phyloP scores from a whole-genome alignment of 2,797 vertebrate species.

The Acanthurus tractus region DNA sequence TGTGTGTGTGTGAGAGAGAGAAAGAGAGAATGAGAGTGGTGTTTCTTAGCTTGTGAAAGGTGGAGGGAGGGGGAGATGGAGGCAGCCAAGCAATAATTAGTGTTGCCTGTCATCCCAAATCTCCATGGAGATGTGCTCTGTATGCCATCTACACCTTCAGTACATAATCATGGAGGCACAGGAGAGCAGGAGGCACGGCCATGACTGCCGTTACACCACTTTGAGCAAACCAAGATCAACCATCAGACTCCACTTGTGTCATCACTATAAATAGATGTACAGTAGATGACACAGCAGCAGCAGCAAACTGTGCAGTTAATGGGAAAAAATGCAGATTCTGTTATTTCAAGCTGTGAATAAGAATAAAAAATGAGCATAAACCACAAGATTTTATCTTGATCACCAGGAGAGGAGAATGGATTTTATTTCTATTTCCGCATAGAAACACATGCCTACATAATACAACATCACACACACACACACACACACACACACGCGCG shows the following conservation, averaged over 20 bases:
- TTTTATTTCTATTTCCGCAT: conserved; percentile 82
- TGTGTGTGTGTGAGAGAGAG: not conserved
- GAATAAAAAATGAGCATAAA: conserved; percentile 3
- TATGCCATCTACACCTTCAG: conserved; percentile 73
- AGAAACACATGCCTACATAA: conserved; percentile 81
- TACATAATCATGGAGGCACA: conserved; percentile 68
- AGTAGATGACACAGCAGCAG: conserved; percentile 37
- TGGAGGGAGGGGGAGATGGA: conserved; percentile 36
- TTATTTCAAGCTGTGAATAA: conserved; percentile 21
- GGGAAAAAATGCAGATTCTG: conserved; percentile 14
- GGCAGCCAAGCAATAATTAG: conserved; percentile 77
- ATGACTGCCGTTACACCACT: conserved; percentile 54
- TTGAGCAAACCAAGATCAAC: conserved; percentile 44
- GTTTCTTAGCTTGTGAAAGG: conserved; percentile 48
- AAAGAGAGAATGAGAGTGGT: conserved; percentile 4
- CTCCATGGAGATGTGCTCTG: conserved; percentile 83
- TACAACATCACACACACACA: conserved; percentile 42
- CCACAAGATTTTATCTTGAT: conserved; percentile 28
- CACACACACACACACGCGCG: conserved; percentile 17
- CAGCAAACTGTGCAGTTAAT: conserved; percentile 20
- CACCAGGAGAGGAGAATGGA: conserved; percentile 30
- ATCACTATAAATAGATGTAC: conserved; percentile 58
- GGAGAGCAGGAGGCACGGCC: conserved; percentile 63
- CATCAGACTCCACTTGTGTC: conserved; percentile 44
- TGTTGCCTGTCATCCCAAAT: conserved; percentile 79